Conservation (phyloP, 2,113 vertebrate genomes). For the Syrrhaptes paradoxus region DNA sequence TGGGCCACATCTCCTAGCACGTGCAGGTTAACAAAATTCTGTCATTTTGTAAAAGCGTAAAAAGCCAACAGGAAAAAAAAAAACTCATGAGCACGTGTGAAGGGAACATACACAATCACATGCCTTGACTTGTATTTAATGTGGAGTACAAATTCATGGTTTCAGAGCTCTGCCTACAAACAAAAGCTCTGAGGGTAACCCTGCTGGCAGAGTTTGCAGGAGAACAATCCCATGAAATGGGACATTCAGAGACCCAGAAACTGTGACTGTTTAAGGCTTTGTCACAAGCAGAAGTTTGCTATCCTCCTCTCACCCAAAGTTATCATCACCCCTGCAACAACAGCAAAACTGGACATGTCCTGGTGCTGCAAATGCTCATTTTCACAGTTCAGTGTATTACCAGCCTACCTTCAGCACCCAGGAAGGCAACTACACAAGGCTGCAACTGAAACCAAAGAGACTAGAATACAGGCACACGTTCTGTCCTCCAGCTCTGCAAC, state of each 20-base stretch:
- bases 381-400: not conserved
- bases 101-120: not conserved
- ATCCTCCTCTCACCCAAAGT: not conserved
- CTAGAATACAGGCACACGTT: accelerated
- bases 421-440: not conserved
- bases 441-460: not conserved
- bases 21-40: not conserved
- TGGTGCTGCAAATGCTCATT: not conserved
- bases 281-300: not conserved
- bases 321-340: not conserved
- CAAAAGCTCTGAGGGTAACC: not conserved
- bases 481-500: not conserved
- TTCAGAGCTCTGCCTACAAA: not conserved
- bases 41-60: not conserved
- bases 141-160: not conserved
- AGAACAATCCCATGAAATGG: not conserved
- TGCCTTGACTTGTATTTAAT: not conserved
- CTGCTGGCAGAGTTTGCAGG: not conserved
- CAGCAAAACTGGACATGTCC: not conserved
- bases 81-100: not conserved
- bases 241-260: not conserved
- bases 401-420: not conserved
- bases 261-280: not conserved
- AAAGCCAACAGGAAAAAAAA: not conserved
- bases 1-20: accelerated